A percentile compares a stretch with the other conserved stretches of the same genome.
phyloP scores from a whole-genome alignment of 2,888 invertebrate genomes.

The Troilus luridus region DNA sequence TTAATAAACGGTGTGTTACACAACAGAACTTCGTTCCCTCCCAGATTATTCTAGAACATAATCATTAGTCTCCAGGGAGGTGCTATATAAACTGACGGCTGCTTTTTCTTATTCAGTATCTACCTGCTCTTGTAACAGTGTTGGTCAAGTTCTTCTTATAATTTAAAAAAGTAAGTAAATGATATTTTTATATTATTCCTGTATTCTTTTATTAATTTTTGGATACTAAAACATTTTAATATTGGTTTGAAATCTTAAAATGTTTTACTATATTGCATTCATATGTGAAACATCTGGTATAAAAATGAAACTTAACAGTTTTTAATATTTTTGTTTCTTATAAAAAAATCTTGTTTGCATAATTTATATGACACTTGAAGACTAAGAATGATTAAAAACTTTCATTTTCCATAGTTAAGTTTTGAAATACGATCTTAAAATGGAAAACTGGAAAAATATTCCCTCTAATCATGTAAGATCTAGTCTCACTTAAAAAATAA shows the following conservation, averaged over 20 bases:
- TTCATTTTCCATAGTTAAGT: neutral
- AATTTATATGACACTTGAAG: neutral
- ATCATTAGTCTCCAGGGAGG: neutral
- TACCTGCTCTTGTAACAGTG: neutral
- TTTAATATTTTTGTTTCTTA: neutral
- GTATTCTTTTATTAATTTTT: neutral
- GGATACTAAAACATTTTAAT: no score
- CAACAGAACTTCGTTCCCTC: slow-evolving; percentile 2
- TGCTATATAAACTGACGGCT: neutral
- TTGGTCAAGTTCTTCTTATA: neutral
- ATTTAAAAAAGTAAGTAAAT: neutral
- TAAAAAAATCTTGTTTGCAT: neutral
- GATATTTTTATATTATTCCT: neutral
- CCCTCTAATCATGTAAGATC: neutral
- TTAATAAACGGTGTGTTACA: slow-evolving; percentile 17
- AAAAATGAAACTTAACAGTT: neutral
- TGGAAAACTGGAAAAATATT: neutral
- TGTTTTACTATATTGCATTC: neutral
- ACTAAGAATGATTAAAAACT: neutral
- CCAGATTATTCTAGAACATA: slow-evolving; percentile 28
- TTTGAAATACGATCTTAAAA: neutral
- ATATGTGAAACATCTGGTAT: neutral
- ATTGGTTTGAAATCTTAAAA: neutral
- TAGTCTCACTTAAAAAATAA: neutral
- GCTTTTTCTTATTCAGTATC: neutral